phyloP scores from a whole-genome alignment of 2,888 invertebrate species.

The Drosophila planitibia region DNA sequence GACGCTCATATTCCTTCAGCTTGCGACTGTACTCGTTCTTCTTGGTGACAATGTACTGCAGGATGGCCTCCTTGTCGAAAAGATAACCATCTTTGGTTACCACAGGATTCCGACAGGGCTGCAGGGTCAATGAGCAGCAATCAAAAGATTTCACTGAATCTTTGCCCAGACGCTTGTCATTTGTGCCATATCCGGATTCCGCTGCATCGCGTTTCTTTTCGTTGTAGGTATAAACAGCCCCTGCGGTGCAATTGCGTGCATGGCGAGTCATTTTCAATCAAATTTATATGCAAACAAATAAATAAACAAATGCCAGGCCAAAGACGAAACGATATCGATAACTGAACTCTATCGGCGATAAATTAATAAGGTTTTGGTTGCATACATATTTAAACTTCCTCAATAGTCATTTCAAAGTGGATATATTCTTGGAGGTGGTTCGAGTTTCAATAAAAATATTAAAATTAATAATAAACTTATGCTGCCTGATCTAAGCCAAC shows the following conservation, averaged over 20 bases:
- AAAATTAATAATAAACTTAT: not conserved
- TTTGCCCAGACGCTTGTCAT: conserved; percentile 92
- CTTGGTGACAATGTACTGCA: conserved; percentile 97
- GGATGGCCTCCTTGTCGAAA: conserved; percentile 98
- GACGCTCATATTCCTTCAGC: conserved; percentile 96
- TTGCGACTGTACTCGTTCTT: conserved; percentile 96
- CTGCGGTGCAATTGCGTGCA: conserved; percentile 98
- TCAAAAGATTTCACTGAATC: conserved; percentile 93
- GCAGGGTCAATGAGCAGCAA: conserved; percentile 97
- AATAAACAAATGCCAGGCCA: conserved; percentile 27
- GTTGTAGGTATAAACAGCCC: conserved; percentile 98
- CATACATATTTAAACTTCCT: not conserved
- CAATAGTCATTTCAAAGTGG: not conserved
- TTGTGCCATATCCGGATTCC: conserved; percentile 94
- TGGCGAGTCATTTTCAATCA: conserved; percentile 93
- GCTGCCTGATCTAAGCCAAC: not conserved
- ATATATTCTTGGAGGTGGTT: not conserved
- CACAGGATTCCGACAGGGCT: conserved; percentile 97
- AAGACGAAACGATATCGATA: conserved; percentile 8
- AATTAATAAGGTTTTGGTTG: not conserved
- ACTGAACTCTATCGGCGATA: not conserved
- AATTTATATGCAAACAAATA: not conserved
- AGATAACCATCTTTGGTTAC: conserved; percentile 96
- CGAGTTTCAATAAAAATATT: not conserved
- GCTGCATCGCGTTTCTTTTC: conserved; percentile 98